Conservation (phyloP, 2,888 invertebrate genomes). For the Maniola hyperantus region DNA sequence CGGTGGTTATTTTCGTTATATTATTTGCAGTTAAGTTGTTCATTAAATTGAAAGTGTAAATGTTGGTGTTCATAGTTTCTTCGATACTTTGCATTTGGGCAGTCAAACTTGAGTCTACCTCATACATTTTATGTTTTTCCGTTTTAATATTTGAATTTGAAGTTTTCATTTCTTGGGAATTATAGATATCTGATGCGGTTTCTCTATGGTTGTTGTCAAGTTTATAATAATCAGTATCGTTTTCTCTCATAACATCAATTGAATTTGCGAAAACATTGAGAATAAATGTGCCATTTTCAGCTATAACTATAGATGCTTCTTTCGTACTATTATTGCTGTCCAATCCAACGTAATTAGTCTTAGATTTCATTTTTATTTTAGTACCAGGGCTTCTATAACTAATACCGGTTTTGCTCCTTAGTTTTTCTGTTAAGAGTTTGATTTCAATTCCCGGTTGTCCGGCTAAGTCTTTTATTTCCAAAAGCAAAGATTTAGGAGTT, state of each 20-base stretch:
- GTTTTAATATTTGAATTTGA: background rate
- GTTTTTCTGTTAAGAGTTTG: conserved; percentile 46
- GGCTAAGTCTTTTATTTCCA: conserved; percentile 52
- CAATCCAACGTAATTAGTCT: conserved; percentile 1
- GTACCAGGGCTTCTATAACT: conserved; percentile 17
- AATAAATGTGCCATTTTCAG: conserved; percentile 30
- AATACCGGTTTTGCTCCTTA: conserved; percentile 29
- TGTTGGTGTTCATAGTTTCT: background rate
- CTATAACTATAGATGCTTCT: conserved; percentile 23
- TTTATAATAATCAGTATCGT: background rate
- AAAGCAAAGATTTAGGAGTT: conserved; percentile 40
- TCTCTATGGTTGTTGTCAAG: background rate
- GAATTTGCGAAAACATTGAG: conserved; percentile 30
- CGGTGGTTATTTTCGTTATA: background rate
- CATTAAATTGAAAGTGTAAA: background rate
- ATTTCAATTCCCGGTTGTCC: conserved; percentile 54
- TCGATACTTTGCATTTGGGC: background rate
- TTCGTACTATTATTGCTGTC: conserved; percentile 1
- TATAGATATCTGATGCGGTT: background rate
- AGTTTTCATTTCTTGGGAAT: background rate
- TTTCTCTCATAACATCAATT: conserved; percentile 2
- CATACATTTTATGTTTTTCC: background rate
- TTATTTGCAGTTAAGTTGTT: background rate
- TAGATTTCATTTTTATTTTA: conserved; percentile 17
- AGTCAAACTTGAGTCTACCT: background rate